A percentile compares a stretch with the other conserved stretches of the same genome.
phyloP scores from a whole-genome alignment of 1,140 invertebrate genomes.

The Coelopa frigida region DNA sequence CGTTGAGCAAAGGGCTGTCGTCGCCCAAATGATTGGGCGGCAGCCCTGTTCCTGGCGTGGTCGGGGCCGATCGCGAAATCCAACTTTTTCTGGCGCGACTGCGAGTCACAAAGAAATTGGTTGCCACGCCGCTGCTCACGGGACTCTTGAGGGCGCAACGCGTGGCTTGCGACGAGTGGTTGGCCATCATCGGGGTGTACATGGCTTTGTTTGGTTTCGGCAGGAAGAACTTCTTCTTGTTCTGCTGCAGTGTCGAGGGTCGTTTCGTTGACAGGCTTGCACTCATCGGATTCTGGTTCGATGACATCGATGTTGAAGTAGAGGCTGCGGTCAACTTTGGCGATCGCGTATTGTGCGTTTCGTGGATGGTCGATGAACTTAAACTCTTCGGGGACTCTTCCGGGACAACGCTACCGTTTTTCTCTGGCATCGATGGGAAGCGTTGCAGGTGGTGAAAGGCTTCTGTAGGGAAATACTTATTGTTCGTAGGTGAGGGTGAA shows the following conservation, averaged over 20 bases:
- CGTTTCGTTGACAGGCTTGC: slow-evolving; percentile 8
- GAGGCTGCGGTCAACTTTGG: slow-evolving; percentile 5
- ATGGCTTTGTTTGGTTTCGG: slow-evolving; percentile 35
- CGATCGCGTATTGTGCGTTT: background rate
- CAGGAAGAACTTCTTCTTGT: slow-evolving; percentile 30
- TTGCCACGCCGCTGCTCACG: slow-evolving; percentile 31
- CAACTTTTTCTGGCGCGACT: slow-evolving; percentile 47
- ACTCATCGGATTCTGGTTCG: background rate
- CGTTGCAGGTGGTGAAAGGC: background rate
- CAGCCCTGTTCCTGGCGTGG: slow-evolving; percentile 56
- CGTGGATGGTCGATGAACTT: background rate
- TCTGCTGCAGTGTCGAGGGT: slow-evolving; percentile 18
- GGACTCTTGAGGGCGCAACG: slow-evolving; percentile 34
- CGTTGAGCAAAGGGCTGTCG: slow-evolving; percentile 51
- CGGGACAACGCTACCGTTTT: too few relatives aligned
- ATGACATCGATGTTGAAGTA: too few relatives aligned
- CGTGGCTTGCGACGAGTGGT: background rate
- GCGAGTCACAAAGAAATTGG: slow-evolving; percentile 31
- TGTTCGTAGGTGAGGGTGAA: slow-evolving; percentile 17
- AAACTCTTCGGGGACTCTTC: too few relatives aligned
- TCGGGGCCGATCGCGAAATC: slow-evolving; percentile 66
- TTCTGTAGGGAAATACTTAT: background rate
- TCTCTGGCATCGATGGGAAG: background rate
- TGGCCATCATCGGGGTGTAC: slow-evolving; percentile 37
- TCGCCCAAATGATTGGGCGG: slow-evolving; percentile 50